Percentiles rank a stretch among this genome's conserved stretches.
Conservation (phyloP, 2,797 vertebrate species). For the Danionella dracula region DNA sequence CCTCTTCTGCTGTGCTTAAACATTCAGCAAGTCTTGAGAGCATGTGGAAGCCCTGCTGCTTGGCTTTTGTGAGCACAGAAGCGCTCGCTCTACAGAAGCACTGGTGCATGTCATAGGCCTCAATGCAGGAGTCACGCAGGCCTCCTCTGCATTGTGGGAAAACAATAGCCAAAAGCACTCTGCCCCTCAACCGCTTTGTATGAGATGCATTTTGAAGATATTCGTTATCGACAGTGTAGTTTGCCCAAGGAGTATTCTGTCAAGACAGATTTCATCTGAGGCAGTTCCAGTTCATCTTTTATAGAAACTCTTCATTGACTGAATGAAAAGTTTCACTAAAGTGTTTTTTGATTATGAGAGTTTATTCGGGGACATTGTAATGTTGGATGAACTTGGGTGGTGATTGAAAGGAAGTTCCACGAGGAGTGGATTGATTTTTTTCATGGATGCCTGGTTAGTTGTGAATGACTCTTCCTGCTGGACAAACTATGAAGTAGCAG, state of each 20-base stretch:
- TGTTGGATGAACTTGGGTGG: neutral
- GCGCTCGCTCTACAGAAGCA: slow-evolving; percentile 27
- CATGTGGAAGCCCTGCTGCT: slow-evolving; percentile 28
- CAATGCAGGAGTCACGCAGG: slow-evolving; percentile 29
- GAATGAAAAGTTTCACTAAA: neutral
- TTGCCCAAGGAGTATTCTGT: slow-evolving; percentile 24
- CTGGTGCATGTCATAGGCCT: slow-evolving; percentile 42
- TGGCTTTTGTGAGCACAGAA: slow-evolving; percentile 40
- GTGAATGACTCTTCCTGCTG: slow-evolving; percentile 33
- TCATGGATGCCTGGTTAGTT: neutral
- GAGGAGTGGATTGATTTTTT: neutral
- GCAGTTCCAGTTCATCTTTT: too few species aligned
- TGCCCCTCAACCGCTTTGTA: slow-evolving; percentile 23
- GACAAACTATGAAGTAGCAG: neutral
- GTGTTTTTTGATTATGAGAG: neutral
- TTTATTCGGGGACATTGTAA: neutral
- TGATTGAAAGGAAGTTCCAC: too few species aligned
- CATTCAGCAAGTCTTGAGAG: neutral
- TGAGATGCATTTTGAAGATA: slow-evolving; percentile 29
- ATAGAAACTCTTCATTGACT: too few species aligned
- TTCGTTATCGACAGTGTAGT: slow-evolving; percentile 20
- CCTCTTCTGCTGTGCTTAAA: neutral
- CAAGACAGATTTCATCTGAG: neutral
- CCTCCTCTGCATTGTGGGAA: slow-evolving; percentile 38
- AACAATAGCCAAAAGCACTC: slow-evolving; percentile 47